A percentile compares a stretch with the other conserved stretches of the same genome.
Conservation (phyloP, 2,888 invertebrate genomes). For the Erebia aethiops region DNA sequence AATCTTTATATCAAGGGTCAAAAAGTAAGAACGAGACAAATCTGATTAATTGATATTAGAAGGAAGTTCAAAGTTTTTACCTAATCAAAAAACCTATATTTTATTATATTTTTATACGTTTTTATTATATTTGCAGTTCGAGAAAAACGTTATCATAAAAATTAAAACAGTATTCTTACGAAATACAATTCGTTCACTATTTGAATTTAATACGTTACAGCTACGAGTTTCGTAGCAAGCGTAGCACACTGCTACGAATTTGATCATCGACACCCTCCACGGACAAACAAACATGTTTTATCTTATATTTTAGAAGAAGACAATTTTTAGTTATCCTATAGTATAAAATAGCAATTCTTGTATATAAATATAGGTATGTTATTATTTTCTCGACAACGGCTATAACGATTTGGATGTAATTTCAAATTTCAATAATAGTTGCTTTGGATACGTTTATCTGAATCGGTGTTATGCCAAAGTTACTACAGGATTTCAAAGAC, state of each 20-base stretch:
- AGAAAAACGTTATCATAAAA: background rate
- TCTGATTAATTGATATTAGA: too few species aligned
- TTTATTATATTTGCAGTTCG: background rate
- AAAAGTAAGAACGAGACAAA: too few species aligned
- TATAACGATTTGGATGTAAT: too few species aligned
- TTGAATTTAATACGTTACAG: conserved; percentile 37
- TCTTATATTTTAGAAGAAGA: background rate
- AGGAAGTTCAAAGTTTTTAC: too few species aligned
- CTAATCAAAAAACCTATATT: too few species aligned
- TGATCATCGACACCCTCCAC: conserved; percentile 16
- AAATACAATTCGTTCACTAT: background rate
- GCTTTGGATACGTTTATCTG: too few species aligned
- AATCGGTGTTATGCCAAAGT: too few species aligned
- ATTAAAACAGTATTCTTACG: background rate
- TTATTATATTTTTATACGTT: background rate
- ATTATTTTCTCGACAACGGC: too few species aligned
- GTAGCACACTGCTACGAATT: conserved; percentile 65
- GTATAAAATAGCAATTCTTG: background rate
- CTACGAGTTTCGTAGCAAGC: conserved; percentile 69
- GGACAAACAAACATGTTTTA: conserved; percentile 3
- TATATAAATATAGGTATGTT: too few species aligned
- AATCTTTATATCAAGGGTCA: too few species aligned
- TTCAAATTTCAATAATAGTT: too few species aligned
- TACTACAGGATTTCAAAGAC: too few species aligned
- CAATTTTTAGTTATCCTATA: background rate